Percentiles rank a stretch among this genome's conserved stretches.
Conservation (phyloP, 1,140 invertebrate species). For the Anadara kagoshimensis region DNA sequence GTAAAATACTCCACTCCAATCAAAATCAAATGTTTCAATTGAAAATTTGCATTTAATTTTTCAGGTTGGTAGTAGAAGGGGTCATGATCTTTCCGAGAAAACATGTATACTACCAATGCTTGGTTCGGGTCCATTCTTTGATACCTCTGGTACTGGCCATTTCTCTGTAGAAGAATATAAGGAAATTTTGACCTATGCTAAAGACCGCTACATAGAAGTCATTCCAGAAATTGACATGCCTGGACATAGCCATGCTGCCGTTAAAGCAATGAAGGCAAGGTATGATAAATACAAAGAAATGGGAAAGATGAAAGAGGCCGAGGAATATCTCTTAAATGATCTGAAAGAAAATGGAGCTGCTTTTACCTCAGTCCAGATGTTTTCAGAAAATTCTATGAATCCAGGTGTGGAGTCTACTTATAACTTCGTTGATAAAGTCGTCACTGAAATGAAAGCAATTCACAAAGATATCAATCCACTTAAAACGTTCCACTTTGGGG, state of each 20-base stretch:
- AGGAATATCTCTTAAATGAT: slow-evolving; percentile 59
- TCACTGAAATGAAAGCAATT: slow-evolving; percentile 58
- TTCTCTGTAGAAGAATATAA: slow-evolving; percentile 57
- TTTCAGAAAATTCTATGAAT: slow-evolving; percentile 67
- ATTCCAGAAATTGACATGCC: slow-evolving; percentile 73
- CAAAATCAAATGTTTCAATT: too few species aligned
- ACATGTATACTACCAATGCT: slow-evolving; percentile 62
- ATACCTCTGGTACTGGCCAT: slow-evolving; percentile 58
- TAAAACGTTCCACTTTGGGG: slow-evolving; percentile 67
- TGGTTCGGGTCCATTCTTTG: slow-evolving; percentile 60
- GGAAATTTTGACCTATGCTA: slow-evolving; percentile 65
- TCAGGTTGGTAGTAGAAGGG: slow-evolving; percentile 62
- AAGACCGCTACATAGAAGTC: slow-evolving; percentile 62
- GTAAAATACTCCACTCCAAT: too few species aligned
- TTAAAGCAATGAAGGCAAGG: slow-evolving; percentile 63
- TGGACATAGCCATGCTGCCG: slow-evolving; percentile 69
- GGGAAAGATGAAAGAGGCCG: slow-evolving; percentile 48
- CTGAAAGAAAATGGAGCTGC: slow-evolving; percentile 33
- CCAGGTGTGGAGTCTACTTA: slow-evolving; percentile 68
- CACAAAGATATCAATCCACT: slow-evolving; percentile 62
- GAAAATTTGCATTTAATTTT: neutral
- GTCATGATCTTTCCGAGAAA: slow-evolving; percentile 60
- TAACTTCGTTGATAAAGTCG: slow-evolving; percentile 64
- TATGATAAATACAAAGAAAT: slow-evolving; percentile 43
- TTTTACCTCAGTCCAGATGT: slow-evolving; percentile 62